Evolutionary conservation across 2,888 invertebrate species (phyloP).

Genomic region (Helleia helle): DNA sequence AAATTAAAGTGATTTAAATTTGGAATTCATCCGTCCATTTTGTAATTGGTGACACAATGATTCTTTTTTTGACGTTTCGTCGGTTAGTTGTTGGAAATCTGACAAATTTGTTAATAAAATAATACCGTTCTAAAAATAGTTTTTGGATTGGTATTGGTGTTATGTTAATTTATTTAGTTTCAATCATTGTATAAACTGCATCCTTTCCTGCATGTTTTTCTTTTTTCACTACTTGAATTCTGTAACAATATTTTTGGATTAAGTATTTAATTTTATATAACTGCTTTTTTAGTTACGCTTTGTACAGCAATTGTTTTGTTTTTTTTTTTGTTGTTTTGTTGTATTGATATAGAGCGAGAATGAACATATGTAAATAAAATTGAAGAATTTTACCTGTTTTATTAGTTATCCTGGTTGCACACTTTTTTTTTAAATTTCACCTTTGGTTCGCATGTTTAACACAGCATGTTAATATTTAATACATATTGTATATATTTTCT

Average conservation of each 20-base stretch:
- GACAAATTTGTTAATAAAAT: not conserved
- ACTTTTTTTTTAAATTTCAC: constrained; percentile 23
- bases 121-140: not conserved
- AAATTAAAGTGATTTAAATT: too few species aligned
- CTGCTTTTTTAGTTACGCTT: not conserved
- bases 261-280: not conserved
- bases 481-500: too few species aligned
- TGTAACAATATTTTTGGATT: not conserved
- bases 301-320: not conserved
- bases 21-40: too few species aligned
- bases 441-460: not conserved
- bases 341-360: constrained; percentile 29
- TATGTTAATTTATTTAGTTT: constrained; percentile 3
- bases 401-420: constrained; percentile 35
- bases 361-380: constrained; percentile 59
- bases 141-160: not conserved
- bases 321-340: constrained; percentile 16
- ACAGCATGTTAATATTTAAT: too few species aligned
- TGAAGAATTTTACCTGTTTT: constrained; percentile 50
- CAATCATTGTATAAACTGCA: not conserved
- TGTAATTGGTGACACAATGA: not conserved
- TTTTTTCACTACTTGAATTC: not conserved
- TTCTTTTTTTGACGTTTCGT: not conserved
- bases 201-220: not conserved
- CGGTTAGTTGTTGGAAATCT: constrained; percentile 3